Evolutionary conservation across 2,797 vertebrate genomes (phyloP).

Genomic region (Gallinago solitaria): DNA sequence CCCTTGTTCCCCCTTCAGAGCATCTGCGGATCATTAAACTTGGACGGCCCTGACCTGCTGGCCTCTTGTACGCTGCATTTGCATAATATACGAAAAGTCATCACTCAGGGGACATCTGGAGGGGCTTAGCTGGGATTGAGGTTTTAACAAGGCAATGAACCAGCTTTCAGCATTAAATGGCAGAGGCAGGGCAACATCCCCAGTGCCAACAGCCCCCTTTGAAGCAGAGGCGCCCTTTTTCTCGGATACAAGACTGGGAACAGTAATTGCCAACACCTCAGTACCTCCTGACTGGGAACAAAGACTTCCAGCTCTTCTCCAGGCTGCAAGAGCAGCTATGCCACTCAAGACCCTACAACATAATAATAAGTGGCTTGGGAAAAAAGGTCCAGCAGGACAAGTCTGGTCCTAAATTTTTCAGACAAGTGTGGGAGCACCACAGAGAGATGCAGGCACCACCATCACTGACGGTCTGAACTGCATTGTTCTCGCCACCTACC

Average conservation of each 20-base stretch:
- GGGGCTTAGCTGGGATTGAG: neutral
- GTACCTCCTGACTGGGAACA: neutral
- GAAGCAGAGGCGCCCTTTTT: neutral
- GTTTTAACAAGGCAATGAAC: neutral
- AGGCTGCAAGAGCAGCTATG: neutral
- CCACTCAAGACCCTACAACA: neutral
- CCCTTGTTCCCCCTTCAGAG: neutral
- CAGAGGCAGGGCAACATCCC: neutral
- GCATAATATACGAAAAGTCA: neutral
- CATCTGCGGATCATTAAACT: neutral
- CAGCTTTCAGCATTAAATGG: neutral
- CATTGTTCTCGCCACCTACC: neutral
- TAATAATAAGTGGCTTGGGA: neutral
- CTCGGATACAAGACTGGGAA: neutral
- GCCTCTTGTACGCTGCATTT: neutral
- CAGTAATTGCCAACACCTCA: neutral
- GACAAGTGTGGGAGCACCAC: fast-evolving
- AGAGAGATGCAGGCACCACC: neutral
- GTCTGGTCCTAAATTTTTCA: neutral
- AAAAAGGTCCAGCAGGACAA: neutral
- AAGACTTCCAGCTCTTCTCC: neutral
- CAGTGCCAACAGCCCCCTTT: neutral
- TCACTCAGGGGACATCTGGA: neutral
- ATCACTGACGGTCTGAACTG: neutral
- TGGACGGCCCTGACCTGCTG: neutral